Base-by-base conservation (phyloP, 2,113 vertebrate species). In the Ageneiosus marmoratus region DNA sequence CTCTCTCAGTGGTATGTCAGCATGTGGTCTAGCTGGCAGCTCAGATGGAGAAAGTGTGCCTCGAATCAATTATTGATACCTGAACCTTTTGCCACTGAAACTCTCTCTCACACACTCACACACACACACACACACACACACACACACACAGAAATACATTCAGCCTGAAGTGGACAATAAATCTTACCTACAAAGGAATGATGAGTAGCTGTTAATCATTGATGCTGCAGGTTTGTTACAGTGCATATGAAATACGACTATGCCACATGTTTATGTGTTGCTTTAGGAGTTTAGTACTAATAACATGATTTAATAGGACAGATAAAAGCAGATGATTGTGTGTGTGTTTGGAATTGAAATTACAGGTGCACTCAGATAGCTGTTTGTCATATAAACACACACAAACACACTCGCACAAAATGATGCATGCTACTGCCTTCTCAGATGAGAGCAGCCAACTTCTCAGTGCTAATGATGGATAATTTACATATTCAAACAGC, bases 51-150 rank as follows among this genome's bases (percentile, higher is more conserved):
- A 83, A 83, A 83, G 46, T 77, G 51, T 62, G 34, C 74, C 74
- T 77, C 16, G 20, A 67, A 67, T 83, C 48, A 83, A 83, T 77
- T 83, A 81, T 78, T 82, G 75, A 53, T 73, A 72, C 32, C 60
- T 15, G 74, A 13, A 77, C 34, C 58, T 69, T 12, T 56, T 51
- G 74, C 34, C 50, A 34, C 27, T 74, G n/a, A 60, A 60, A 34
- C 56, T 15, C 53, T 29, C 32, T 20, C 63, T 67, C 32, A 13
- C 79, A 37, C 6, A 4, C 50, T 50, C 10, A 73, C 44, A 67
- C 60, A 67, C 78, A 51, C 62, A 32, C 10, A 48, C 13, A 75
- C 85, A n/a, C 53, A 63, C 63, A 67, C 34, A 77, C 32, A 27
- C 79, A 58, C 6, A 8, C 50, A 69, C 9, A 78, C n/a, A 53